A percentile compares a stretch with the other conserved stretches of the same genome.
Conservation (phyloP, 2,888 invertebrate species). For the Melinaea marsaeus region DNA sequence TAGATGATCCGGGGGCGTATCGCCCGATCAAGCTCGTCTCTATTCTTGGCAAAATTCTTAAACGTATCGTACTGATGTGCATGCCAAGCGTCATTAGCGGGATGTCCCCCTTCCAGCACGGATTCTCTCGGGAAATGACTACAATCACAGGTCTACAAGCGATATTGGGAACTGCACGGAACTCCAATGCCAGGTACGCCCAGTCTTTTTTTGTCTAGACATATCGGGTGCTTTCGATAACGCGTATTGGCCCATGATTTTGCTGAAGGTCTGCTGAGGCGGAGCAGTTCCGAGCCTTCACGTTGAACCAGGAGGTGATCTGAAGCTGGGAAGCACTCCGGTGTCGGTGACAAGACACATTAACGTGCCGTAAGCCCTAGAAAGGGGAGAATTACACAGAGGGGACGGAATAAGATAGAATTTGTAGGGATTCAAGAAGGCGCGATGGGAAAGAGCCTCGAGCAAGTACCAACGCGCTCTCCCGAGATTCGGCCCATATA, state of each 20-base stretch:
- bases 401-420: neutral
- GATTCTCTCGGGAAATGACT: no score
- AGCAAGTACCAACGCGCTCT: conserved; percentile 5
- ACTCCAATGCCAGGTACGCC: neutral
- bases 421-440: conserved; percentile 16
- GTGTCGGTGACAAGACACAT: no score
- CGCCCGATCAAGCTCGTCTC: conserved; percentile 33
- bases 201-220: conserved; percentile 2
- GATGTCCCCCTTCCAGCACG: no score
- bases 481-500: neutral
- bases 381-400: no score
- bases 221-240: conserved; percentile 9
- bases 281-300: no score
- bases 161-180: no score
- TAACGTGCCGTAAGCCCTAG: no score
- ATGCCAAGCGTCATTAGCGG: no score
- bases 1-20: conserved; percentile 30
- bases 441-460: neutral
- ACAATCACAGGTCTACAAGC: no score
- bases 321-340: no score
- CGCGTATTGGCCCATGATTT: conserved; percentile 1
- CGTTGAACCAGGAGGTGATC: no score
- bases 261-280: conserved; percentile 33
- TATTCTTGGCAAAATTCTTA: conserved; percentile 17
- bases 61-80: neutral